phyloP scores from a whole-genome alignment of 1,140 invertebrate species.

The Drosophila kohkoa region DNA sequence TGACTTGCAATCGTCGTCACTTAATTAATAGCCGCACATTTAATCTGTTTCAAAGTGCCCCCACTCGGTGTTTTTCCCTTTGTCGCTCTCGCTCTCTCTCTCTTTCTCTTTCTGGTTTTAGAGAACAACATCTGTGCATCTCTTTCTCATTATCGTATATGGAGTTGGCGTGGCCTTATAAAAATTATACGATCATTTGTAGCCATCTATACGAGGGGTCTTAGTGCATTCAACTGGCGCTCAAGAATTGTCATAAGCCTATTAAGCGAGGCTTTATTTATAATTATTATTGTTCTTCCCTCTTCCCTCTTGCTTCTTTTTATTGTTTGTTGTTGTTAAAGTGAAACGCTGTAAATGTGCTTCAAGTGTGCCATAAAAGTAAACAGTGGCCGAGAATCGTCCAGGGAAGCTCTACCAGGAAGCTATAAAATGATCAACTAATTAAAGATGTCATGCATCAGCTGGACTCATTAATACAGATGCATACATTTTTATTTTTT shows the following conservation, averaged over 20 bases:
- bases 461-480: slow-evolving; percentile 5
- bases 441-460: slow-evolving; percentile 63
- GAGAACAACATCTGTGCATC: neutral
- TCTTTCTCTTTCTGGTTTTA: neutral
- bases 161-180: slow-evolving; percentile 61
- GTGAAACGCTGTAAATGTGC: slow-evolving; percentile 40
- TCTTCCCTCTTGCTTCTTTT: slow-evolving; percentile 1
- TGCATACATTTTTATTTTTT: slow-evolving; percentile 9
- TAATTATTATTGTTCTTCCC: slow-evolving; percentile 26
- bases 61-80: neutral
- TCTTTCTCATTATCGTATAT: slow-evolving; percentile 53
- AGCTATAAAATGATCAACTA: slow-evolving; percentile 77
- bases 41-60: slow-evolving; percentile 66
- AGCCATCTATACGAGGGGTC: slow-evolving; percentile 38
- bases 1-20: slow-evolving; percentile 56
- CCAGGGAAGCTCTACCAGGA: slow-evolving; percentile 56
- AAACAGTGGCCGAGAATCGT: slow-evolving; percentile 59
- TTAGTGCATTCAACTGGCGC: slow-evolving; percentile 74
- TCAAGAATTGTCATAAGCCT: slow-evolving; percentile 77
- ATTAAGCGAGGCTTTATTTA: slow-evolving; percentile 59
- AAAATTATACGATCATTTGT: slow-evolving; percentile 58
- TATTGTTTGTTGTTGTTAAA: slow-evolving; percentile 36
- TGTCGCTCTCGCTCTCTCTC: slow-evolving; percentile 13
- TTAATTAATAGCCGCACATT: slow-evolving; percentile 76
- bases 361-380: slow-evolving; percentile 69